Evolutionary conservation across 2,113 vertebrate species (phyloP), one percentile per base, ranked within the genome.

Genomic region (Ardeotis arabs): DNA sequence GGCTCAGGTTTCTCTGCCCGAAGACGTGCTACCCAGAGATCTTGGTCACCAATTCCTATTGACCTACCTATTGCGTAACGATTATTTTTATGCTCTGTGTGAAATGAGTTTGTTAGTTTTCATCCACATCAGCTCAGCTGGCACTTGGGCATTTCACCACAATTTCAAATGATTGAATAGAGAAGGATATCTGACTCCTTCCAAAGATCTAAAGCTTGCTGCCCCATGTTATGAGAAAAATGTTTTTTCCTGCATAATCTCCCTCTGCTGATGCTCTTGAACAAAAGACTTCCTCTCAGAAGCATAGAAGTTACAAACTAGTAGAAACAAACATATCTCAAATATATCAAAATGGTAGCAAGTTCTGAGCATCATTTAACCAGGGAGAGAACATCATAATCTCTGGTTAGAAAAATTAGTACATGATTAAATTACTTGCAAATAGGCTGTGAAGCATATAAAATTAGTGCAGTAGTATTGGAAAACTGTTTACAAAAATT

Each of bases 401-500:
- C 37, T 33, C 12, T 75, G 31, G n/a, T 64, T 66, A 75, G 56
- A 92, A 95, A 91, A 95, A 67, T 39, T 6, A 73, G 7, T 52
- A 52, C 39, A 22, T 41, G 31, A 64, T 76, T 81, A 92, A 82
- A 86, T 69, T 70, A 86, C 64, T 93, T 89, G 39, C 24, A 93
- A 84, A 93, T n/a, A 50, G 13, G 4, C 53, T 85, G 23, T 76
- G 90, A 94, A 75, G 56, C 80, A 68, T 66, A 81, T 37, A 74
- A 89, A 90, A 90, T 95, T 44, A 77, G 31, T 73, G 41, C 24
- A 47, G 49, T 27, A 78, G 29, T 93, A 82, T 45, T 79, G 35
- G 31, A 72, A 93, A 95, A 84, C 45, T 84, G 72, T 93, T 90
- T 88, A 89, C 35, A 88, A 90, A 92, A 87, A 72, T 76, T 87